A percentile compares a stretch with the other conserved stretches of the same genome.
These are phyloP conservation scores for Smithornis capensis DNA, from an alignment of 2,113 vertebrate genomes.

Conservation along the genomic window DNA sequence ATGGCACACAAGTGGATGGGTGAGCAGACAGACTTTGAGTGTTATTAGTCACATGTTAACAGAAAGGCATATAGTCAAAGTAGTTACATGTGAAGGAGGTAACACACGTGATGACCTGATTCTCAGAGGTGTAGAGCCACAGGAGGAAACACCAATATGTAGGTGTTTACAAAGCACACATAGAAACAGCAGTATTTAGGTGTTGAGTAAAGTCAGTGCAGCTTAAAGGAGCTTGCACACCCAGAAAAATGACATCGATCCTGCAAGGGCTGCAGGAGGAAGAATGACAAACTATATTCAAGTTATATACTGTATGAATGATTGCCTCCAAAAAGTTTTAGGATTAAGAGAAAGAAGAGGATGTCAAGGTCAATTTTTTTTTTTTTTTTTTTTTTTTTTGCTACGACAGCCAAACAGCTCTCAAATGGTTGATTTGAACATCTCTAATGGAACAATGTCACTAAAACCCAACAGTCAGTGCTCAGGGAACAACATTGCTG, in stretches of 20 bases:
- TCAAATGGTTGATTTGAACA: slow-evolving; percentile 29
- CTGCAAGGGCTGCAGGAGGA: not conserved
- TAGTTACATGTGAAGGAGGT: not conserved
- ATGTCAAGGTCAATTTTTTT: not conserved
- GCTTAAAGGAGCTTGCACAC: not conserved
- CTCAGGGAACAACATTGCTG: slow-evolving; percentile 3
- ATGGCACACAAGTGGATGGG: not conserved
- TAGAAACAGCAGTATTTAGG: not conserved
- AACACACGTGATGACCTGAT: not conserved
- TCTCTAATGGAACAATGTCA: slow-evolving; percentile 8
- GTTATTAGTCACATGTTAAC: not conserved
- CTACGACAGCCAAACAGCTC: not conserved
- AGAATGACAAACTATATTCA: not conserved
- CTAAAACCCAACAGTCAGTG: not conserved
- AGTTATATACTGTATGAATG: not conserved
- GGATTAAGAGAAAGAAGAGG: not conserved
- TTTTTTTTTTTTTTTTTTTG: not conserved
- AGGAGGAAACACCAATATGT: not conserved
- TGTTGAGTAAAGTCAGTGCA: not conserved
- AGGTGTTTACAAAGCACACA: not conserved
- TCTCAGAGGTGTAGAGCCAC: not conserved
- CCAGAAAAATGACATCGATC: not conserved
- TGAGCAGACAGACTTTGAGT: not conserved
- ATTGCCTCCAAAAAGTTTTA: not conserved
- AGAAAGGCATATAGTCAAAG: not conserved